phyloP scores from a whole-genome alignment of 2,888 invertebrate species.

The Phlogophora meticulosa region DNA sequence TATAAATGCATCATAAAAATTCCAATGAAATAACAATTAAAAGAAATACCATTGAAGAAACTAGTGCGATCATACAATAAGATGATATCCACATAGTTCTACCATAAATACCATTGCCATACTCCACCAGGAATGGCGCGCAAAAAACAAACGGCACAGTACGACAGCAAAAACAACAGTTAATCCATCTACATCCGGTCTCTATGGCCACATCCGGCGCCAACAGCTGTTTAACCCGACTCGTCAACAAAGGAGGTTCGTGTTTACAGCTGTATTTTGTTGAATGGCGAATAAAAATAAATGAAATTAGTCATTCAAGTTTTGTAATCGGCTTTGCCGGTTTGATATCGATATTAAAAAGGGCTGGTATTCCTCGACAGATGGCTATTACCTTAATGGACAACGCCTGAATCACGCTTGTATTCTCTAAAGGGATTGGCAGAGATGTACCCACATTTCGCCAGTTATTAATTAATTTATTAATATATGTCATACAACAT shows the following conservation, averaged over 20 bases:
- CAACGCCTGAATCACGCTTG: too few species aligned
- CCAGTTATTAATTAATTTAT: too few species aligned
- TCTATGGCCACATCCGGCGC: slow-evolving; percentile 58
- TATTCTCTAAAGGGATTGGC: too few species aligned
- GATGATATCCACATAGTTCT: slow-evolving; percentile 23
- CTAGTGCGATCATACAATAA: slow-evolving; percentile 15
- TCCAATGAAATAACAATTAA: slow-evolving; percentile 23
- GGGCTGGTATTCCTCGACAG: slow-evolving; percentile 18
- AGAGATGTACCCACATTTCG: too few species aligned
- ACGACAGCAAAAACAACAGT: slow-evolving; percentile 64
- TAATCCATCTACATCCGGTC: slow-evolving; percentile 66
- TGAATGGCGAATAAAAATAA: slow-evolving; percentile 38
- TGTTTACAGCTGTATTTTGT: slow-evolving; percentile 59
- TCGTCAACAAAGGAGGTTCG: slow-evolving; percentile 38
- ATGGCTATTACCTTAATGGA: too few species aligned
- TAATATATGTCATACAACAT: too few species aligned
- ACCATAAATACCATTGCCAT: slow-evolving; percentile 43
- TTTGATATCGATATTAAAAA: background rate
- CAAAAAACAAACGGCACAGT: slow-evolving; percentile 55
- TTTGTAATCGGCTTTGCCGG: slow-evolving; percentile 6
- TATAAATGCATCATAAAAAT: background rate
- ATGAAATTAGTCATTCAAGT: slow-evolving; percentile 18
- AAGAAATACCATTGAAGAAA: slow-evolving; percentile 18
- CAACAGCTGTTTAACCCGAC: slow-evolving; percentile 63
- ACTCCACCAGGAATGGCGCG: slow-evolving; percentile 39